Conservation (phyloP, 2,888 invertebrate species). For the Pyrochroa serraticornis region DNA sequence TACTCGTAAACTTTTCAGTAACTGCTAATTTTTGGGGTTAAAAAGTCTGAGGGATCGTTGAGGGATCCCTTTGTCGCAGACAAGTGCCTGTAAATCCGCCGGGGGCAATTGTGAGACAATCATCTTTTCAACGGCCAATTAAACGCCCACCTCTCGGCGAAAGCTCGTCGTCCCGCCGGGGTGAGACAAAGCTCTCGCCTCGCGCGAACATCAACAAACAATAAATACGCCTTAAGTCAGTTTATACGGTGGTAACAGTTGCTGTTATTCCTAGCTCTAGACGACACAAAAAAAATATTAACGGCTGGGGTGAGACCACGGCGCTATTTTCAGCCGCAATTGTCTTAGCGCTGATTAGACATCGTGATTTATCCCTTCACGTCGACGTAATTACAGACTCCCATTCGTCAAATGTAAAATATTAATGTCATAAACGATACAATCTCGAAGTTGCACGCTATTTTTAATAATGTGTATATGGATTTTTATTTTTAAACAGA, state of each 20-base stretch:
- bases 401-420: slow-evolving; percentile 46
- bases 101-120: too few species aligned
- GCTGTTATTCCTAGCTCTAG: slow-evolving; percentile 46
- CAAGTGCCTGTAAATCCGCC: too few species aligned
- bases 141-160: neutral
- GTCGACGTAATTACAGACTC: slow-evolving; percentile 46
- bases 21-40: slow-evolving; percentile 4
- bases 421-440: slow-evolving; percentile 45
- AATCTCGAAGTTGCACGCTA: slow-evolving; percentile 24
- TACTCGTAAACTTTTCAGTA: slow-evolving; percentile 6
- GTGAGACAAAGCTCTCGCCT: slow-evolving; percentile 36
- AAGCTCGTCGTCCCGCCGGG: slow-evolving; percentile 1
- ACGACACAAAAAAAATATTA: slow-evolving; percentile 46
- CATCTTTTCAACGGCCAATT: slow-evolving; percentile 8
- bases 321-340: slow-evolving; percentile 36
- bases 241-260: slow-evolving; percentile 39
- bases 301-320: slow-evolving; percentile 38
- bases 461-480: slow-evolving; percentile 21
- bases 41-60: neutral
- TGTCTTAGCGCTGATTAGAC: slow-evolving; percentile 39
- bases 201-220: slow-evolving; percentile 38
- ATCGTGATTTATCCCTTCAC: slow-evolving; percentile 42
- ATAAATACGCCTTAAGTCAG: slow-evolving; percentile 43
- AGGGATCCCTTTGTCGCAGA: too few species aligned
- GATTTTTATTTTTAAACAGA: slow-evolving; percentile 15